Base-by-base conservation (phyloP, 2,797 vertebrate species). In the Acanthis flammea region DNA sequence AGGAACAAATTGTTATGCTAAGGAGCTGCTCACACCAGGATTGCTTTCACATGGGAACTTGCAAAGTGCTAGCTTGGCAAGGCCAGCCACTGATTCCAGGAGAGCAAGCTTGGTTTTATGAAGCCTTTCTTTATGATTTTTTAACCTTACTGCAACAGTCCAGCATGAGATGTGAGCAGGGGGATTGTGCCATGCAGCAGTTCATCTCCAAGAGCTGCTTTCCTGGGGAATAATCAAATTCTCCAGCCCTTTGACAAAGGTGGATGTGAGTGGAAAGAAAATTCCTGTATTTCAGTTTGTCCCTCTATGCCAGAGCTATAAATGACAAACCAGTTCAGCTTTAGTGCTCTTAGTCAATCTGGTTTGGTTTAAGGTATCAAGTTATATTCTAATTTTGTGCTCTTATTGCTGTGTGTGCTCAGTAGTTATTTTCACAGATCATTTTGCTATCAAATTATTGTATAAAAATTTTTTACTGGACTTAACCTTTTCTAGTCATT, bases 141-240 rank as follows among this genome's bases (percentile, higher is more conserved):
- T 60, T 17, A 28, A 1, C 25, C 18, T 60, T 39, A 39, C 18
- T 39, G 35, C 13, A 39, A 14, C 50, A 39, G 35, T 60, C 8
- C 27, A 48, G 21, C 14, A 3, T 6, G 35, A 79, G 17, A 15
- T 33, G 33, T n/a, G 72, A 50, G 10, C 10, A 25, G 53, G 48
- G 48, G 37, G 41, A 25, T 7, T 24, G 61, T 63, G 50, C 70
- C 55, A 3, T 35, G 41, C 55, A 68, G 55, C 35, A 42, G 37
- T 33, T 0, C 0, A 6, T n/a, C 57, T 67, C 44, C 1, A 11
- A 30, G 63, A 50, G 44, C 71, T 89, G 23, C 60, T 58, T 55
- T 71, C 71, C 51, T 21, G 16, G 47, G 53, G 27, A 60, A 30
- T 10, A 31, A 37, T 47, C 41, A 50, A 31, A 57, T n/a, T 82